Base-by-base conservation (phyloP, 2,797 vertebrate species). In the Falco biarmicus region DNA sequence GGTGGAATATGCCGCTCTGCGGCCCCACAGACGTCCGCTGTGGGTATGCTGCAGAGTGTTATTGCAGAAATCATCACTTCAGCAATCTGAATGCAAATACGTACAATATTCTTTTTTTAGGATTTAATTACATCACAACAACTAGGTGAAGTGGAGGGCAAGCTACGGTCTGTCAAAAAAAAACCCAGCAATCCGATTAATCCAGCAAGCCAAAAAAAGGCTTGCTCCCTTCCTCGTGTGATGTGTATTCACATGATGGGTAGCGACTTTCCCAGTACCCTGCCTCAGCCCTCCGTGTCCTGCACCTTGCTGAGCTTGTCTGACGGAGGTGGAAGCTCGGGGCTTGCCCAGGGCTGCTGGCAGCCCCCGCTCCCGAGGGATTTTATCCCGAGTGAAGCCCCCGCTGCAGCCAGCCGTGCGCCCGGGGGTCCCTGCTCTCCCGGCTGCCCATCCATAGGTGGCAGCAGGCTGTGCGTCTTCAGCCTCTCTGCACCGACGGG, bases 381-480 rank as follows among this genome's bases (percentile, higher is more conserved):
- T 63, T 79, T 43, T 9, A 21, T 37, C 21, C 70, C 1, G 13
- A 18, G 13, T 4, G 11, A 20, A 50, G 5, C 8, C 41, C 25
- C 39, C 13, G 2, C 13, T 25, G 16, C 59, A 68, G n/a, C 2
- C 28, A 2, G 28, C 24, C 18, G 1, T 17, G 15, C 60, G 54
- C 54, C 22, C 3, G 34, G 41, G 48, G 22, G 25, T 41, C 39
- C 61, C 75, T 96, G 93, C 77, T 96, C 78, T 92, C 90, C 3
- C 84, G 70, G 74, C 48, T 95, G 74, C 61, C 92, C 88, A 91
- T 96, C 96, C 87, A 41, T 97, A 97, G 97, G 89, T 97, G 97
- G 97, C 97, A 97, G 97, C 96, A 97, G 60, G 66, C 88, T 91
- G 86, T 96, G 94, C 73, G 96, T 69, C 86, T 92, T 71, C 20